Percentiles rank a stretch among this genome's conserved stretches.
Evolutionary conservation across 92 coral and sea anemone species (phyloP).

Genomic region (Paramuricea clavata): DNA sequence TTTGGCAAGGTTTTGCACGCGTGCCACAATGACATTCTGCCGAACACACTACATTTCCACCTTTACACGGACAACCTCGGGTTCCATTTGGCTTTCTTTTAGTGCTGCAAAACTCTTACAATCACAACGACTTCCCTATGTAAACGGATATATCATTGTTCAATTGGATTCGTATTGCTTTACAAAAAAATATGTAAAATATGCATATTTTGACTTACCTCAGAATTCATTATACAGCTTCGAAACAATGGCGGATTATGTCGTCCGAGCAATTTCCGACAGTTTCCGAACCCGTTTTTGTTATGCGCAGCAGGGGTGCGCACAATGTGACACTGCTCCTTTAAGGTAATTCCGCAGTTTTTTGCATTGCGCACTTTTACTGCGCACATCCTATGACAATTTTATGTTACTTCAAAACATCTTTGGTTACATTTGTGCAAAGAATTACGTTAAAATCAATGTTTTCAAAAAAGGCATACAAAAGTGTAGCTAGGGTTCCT

Average conservation of each 20-base stretch:
- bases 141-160: neutral
- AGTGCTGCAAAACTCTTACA: constrained; percentile 36
- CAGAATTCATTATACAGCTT: constrained; percentile 8
- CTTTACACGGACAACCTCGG: constrained; percentile 52
- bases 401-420: too few species aligned
- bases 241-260: constrained; percentile 4
- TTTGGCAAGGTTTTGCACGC: constrained; percentile 18
- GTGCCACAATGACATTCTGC: constrained; percentile 42
- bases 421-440: too few species aligned
- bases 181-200: constrained; percentile 2
- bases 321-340: constrained; percentile 1
- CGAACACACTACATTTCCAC: constrained; percentile 27
- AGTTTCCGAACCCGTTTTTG: neutral
- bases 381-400: too few species aligned
- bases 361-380: too few species aligned
- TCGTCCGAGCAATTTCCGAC: neutral
- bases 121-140: constrained; percentile 16
- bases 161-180: neutral
- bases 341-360: too few species aligned
- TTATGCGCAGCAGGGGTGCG: constrained; percentile 12
- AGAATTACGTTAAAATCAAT: too few species aligned
- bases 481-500: too few species aligned
- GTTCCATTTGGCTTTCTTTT: constrained; percentile 33
- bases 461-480: too few species aligned
- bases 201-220: constrained; percentile 3